Base-by-base conservation (phyloP, 1,140 invertebrate species). In the Heliothis virescens region DNA sequence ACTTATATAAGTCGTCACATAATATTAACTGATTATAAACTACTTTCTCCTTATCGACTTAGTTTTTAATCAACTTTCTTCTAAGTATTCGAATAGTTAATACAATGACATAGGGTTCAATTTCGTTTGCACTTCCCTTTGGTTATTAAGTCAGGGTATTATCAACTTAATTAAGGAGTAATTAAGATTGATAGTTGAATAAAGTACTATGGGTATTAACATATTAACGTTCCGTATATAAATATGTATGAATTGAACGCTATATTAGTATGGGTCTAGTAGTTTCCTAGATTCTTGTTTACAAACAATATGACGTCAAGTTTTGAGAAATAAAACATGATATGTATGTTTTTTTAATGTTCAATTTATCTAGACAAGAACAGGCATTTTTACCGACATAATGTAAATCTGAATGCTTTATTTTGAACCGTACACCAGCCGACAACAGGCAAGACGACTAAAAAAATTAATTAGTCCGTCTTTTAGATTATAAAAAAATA, bases 251-350 rank as follows among this genome's bases (percentile, higher is more conserved):
- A 59, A 26, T 11, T 59, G 5, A 59, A 10, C 18, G 9, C 5
- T 21, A 59, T 10, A 26, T 59, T 11, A 12, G 29, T n/a, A 63
- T 9, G 34, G n/a, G 13, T 34, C 26, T 12, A 18, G 13, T 65
- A 65, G 15, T 47, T 65, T 47, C 62, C n/a, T 65, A 47, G 26
- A 67, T 41, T 47, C n/a, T 16, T 67, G 63, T 67, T 67, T 67
- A 67, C 41, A 67, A 67, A 65, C 15, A 48, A 16, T 48, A 0
- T 67, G 9, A 67, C 63, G 16, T 65, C 15, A 15, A 16, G 12
- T 63, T 41, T 13, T n/a, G 0, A 41, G 21, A 11, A 41, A 41
- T 29, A 26, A 26, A 60, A 13, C 57, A 26, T 60, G 57, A 4
- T 26, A 18, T 26, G 21, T 21, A 60, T 9, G 5, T 41, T 41